phyloP scores from a whole-genome alignment of 2,797 vertebrate species.

The Hydrolagus colliei region DNA sequence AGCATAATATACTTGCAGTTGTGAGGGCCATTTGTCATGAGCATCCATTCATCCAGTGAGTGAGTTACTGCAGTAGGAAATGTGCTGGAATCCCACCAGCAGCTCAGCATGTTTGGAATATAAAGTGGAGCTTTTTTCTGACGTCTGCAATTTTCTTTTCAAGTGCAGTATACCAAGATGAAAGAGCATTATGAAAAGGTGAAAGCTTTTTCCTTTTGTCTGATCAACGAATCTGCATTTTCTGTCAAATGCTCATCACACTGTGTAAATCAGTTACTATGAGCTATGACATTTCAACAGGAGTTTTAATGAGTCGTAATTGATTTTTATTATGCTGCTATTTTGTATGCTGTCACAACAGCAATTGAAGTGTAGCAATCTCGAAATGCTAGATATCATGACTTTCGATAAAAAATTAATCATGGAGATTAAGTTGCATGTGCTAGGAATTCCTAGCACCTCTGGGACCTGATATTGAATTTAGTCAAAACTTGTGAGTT shows the following conservation, averaged over 20 bases:
- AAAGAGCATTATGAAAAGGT: not conserved
- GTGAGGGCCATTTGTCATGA: not conserved
- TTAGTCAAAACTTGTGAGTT: too few relatives aligned
- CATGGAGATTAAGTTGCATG: not conserved
- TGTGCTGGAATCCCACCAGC: not conserved
- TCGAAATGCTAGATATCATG: not conserved
- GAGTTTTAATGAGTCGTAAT: not conserved
- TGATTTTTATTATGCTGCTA: too few relatives aligned
- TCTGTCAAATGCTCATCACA: not conserved
- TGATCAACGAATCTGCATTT: not conserved
- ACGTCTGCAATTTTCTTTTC: too few relatives aligned
- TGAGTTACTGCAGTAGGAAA: not conserved
- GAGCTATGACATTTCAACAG: not conserved
- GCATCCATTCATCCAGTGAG: not conserved
- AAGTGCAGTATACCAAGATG: not conserved
- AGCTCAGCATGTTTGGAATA: not conserved
- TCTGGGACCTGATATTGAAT: not conserved
- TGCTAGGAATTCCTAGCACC: not conserved
- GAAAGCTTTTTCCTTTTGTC: not conserved
- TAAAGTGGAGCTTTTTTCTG: not conserved
- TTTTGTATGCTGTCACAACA: too few relatives aligned
- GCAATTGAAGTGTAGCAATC: too few relatives aligned
- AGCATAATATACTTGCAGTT: slow-evolving; percentile 8
- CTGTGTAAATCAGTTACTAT: not conserved
- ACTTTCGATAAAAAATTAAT: not conserved